A percentile compares a stretch with the other conserved stretches of the same genome.
Conservation (phyloP, 2,888 invertebrate species). For the Magallana nippona region DNA sequence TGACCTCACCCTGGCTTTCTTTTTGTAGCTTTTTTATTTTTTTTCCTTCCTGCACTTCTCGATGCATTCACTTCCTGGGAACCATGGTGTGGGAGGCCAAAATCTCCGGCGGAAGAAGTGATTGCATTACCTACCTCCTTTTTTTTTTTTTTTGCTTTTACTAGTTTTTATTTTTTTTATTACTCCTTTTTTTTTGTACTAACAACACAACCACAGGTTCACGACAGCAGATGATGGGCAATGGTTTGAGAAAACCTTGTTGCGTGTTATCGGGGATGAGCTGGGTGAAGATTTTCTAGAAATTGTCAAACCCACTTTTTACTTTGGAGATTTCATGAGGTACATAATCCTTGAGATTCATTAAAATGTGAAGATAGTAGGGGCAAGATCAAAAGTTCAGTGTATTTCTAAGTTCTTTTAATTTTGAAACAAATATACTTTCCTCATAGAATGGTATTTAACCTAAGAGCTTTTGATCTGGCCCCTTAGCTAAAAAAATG, state of each 20-base stretch:
- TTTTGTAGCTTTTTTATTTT: neutral
- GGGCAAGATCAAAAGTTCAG: no score
- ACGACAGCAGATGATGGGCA: conserved; percentile 72
- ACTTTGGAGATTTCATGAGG: conserved; percentile 96
- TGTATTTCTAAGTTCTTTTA: no score
- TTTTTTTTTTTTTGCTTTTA: neutral
- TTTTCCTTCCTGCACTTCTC: conserved; percentile 11
- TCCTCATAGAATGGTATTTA: no score
- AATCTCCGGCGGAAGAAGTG: neutral
- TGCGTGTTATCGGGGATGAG: conserved; percentile 86
- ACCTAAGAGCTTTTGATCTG: no score
- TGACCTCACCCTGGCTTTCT: conserved; percentile 29
- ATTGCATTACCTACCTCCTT: neutral
- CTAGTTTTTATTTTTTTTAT: neutral
- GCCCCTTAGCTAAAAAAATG: no score
- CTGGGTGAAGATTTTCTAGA: conserved; percentile 81
- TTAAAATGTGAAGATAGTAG: no score
- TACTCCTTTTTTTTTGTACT: conserved; percentile 30
- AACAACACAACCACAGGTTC: conserved; percentile 68
- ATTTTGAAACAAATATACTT: no score
- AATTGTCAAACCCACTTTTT: conserved; percentile 87
- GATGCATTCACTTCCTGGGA: neutral
- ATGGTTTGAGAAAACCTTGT: conserved; percentile 81
- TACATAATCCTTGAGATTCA: conserved; percentile 55
- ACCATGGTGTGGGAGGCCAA: neutral